Evolutionary conservation across 1,140 invertebrate species (phyloP), one percentile per base, ranked within the genome.

Genomic region (Onthophagus taurus): DNA sequence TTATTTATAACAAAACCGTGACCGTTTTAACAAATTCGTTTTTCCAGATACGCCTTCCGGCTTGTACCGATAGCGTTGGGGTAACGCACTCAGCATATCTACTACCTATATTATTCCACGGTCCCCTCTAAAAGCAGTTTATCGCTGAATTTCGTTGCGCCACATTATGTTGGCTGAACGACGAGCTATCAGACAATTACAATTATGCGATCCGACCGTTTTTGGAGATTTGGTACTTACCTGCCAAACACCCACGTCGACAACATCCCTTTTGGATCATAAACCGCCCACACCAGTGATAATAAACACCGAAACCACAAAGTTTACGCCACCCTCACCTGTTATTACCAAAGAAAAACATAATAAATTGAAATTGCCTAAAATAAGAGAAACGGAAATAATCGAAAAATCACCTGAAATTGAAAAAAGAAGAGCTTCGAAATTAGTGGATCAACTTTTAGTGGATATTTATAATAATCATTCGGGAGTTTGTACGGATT

Each of bases 381-480:
- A n/a, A n/a, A n/a, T 26, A 7, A 26, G 24, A n/a, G 24, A 26
- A n/a, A 26, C 24, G 24, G 17, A 23, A 21, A 21, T 8, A 11
- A 23, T 21, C 18, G 19, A 37, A 37, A 13, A 3, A 23, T 20
- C 17, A 19, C 38, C 38, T 19, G 39, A 42, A 18, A 20, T 44
- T 13, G 31, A 42, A 12, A 47, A 20, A 17, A 42, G 57, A 16
- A 29, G 54, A 35, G 49, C 54, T 3, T 57, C 59, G 6, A 43
- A 42, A 7, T 43, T 63, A 7, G 47, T 63, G 6, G 59, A 63
- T 26, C 50, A 63, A 42, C 49, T 63, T 7, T 42, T 63, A 1
- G 26, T 61, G 44, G 55, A 63, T 16, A 61, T 63, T 45, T 54
- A 61, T 42, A 51, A 48, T 35, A 54, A 49, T 39, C 24, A 44